Evolutionary conservation across 2,113 vertebrate genomes (phyloP).

Genomic region (Talpa occidentalis): DNA sequence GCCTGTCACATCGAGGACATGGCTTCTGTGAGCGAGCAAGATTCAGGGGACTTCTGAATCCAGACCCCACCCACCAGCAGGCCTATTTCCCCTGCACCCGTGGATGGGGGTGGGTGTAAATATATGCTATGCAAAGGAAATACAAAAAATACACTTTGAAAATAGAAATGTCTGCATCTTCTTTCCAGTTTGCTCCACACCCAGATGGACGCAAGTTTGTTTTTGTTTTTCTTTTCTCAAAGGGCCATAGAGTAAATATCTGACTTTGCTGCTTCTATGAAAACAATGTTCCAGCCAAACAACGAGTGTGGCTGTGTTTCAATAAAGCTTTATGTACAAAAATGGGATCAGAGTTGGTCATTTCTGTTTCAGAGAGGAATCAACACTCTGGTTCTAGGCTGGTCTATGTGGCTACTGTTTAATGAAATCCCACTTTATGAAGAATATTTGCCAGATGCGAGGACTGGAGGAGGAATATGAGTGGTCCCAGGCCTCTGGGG

Average conservation of each 20-base stretch:
- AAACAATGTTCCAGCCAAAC: neutral
- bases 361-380: neutral
- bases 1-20: neutral
- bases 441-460: neutral
- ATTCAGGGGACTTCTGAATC: neutral
- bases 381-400: neutral
- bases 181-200: neutral
- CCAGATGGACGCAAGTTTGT: neutral
- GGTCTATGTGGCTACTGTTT: neutral
- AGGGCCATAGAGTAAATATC: neutral
- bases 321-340: neutral
- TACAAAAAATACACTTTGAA: neutral
- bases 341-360: too few relatives aligned
- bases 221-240: neutral
- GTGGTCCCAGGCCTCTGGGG: too few relatives aligned
- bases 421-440: neutral
- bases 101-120: neutral
- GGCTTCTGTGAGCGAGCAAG: neutral
- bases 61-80: neutral
- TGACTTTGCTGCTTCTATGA: too few relatives aligned
- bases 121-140: neutral
- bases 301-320: neutral
- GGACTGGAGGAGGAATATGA: neutral
- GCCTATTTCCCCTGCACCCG: neutral
- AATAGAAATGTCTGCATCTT: neutral